A percentile compares a stretch with the other conserved stretches of the same genome.
Conservation (phyloP, 1,140 invertebrate genomes). For the Plectrocnemia conspersa region DNA sequence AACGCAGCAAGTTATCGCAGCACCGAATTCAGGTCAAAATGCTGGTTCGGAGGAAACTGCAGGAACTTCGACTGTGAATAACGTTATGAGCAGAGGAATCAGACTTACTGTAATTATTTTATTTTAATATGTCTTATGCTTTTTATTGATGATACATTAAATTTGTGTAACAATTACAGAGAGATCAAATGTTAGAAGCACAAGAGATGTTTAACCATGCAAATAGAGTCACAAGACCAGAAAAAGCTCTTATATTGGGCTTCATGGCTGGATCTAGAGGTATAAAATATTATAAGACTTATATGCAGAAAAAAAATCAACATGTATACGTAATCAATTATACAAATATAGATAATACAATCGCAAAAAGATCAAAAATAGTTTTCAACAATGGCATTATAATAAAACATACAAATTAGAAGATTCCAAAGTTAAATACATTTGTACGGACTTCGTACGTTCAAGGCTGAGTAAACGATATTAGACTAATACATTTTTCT, state of each 20-base stretch:
- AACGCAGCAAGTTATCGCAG: slow-evolving; percentile 27
- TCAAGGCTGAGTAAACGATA: too few species aligned
- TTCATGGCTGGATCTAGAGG: slow-evolving; percentile 96
- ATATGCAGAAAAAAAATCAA: too few species aligned
- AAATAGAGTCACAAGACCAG: slow-evolving; percentile 90
- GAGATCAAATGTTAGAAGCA: slow-evolving; percentile 94
- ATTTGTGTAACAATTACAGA: slow-evolving; percentile 50
- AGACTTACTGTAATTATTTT: slow-evolving; percentile 68
- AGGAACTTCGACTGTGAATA: slow-evolving; percentile 35
- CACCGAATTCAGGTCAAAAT: slow-evolving; percentile 11
- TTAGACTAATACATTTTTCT: too few species aligned
- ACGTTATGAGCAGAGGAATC: slow-evolving; percentile 61
- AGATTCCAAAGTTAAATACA: too few species aligned
- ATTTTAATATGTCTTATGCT: background rate
- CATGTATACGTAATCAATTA: too few species aligned
- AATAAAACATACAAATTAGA: too few species aligned
- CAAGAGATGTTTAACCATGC: slow-evolving; percentile 96
- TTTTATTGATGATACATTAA: slow-evolving; percentile 7
- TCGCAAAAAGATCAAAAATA: too few species aligned
- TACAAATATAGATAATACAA: too few species aligned
- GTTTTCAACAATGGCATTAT: too few species aligned
- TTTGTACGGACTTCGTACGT: too few species aligned
- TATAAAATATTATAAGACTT: too few species aligned
- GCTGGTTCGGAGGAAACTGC: slow-evolving; percentile 33
- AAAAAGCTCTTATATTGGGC: slow-evolving; percentile 94